phyloP scores from a whole-genome alignment of 2,888 invertebrate genomes.

The Venusia cambrica region DNA sequence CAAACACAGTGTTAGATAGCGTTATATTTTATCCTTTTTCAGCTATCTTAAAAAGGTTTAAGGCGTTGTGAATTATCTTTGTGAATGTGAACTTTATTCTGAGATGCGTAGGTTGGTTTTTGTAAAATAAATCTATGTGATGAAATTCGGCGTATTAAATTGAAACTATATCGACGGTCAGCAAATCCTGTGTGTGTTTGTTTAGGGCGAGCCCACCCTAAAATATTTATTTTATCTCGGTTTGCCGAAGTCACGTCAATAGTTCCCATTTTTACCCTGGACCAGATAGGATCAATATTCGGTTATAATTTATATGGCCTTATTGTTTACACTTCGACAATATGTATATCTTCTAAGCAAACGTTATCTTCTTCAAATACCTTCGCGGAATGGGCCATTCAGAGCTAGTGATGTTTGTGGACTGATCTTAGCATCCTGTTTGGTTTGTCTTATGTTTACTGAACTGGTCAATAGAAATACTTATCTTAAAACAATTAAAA shows the following conservation, averaged over 20 bases:
- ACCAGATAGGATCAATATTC: conserved; percentile 70
- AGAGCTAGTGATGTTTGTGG: conserved; percentile 63
- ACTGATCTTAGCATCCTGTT: conserved; percentile 53
- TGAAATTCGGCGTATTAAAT: conserved; percentile 78
- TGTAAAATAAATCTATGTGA: conserved; percentile 46
- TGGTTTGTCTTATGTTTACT: conserved; percentile 41
- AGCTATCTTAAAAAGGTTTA: conserved; percentile 37
- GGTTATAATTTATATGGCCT: conserved; percentile 70
- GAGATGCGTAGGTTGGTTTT: conserved; percentile 45
- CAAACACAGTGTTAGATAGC: conserved; percentile 56
- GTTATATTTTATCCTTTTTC: conserved; percentile 39
- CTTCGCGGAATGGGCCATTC: conserved; percentile 67
- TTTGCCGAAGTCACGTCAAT: conserved; percentile 79
- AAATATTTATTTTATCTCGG: conserved; percentile 81
- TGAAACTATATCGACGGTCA: conserved; percentile 80
- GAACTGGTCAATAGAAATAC: conserved; percentile 5
- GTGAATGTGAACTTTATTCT: conserved; percentile 36
- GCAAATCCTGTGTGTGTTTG: conserved; percentile 78
- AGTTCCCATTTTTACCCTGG: conserved; percentile 70
- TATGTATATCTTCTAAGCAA: conserved; percentile 69
- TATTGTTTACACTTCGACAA: conserved; percentile 65
- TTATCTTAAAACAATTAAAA: conserved; percentile 16
- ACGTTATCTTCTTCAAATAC: conserved; percentile 71
- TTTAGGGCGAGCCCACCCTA: conserved; percentile 80
- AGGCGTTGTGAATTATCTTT: conserved; percentile 27